Base-by-base conservation (phyloP, 2,113 vertebrate species). In the Dasypus novemcinctus region DNA sequence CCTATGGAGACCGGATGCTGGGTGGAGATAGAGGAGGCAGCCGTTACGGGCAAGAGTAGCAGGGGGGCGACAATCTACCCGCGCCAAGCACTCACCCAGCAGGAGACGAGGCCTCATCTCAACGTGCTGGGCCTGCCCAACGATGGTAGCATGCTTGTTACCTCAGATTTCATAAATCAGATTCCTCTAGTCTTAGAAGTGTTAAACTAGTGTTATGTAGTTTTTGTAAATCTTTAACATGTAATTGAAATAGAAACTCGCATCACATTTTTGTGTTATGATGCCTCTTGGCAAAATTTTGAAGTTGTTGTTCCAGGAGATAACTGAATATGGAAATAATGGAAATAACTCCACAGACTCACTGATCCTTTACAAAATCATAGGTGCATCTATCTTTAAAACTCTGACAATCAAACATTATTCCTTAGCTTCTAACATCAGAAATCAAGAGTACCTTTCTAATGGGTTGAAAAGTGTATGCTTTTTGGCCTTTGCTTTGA, bases 211-310 rank as follows among this genome's bases (percentile, higher is more conserved):
- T 63, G 64, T 7, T 49, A 31, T 74, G 23, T 33, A 12, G 49
- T 64, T 78, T 75, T 79, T 93, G 69, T 29, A 72, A 69, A 93
- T 84, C 83, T 95, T 82, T 46, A 79, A 23, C 4, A 72, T 82
- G 89, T 95, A 69, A 89, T 94, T 94, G 84, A 81, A 80, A 97
- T 91, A 46, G 72, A 91, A 90, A 86, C n/a, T n/a, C 69, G 41
- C 5, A 57, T 90, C 38, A 15, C 33, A 29, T 38, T 93, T 95
- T 88, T 84, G 0, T 80, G 4, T 84, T 93, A 74, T 88, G 64
- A 46, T 82, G 87, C 66, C 7, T 46, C 46, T 75, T 85, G 38
- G 64, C 27, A 76, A 76, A n/a, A 85, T 38, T 54, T 14, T 36
- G 54, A 74, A n/a, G n/a, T 72, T 94, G 64, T 96, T 94, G 46